Conservation (phyloP, 2,888 invertebrate species). For the Desoria tigrina region DNA sequence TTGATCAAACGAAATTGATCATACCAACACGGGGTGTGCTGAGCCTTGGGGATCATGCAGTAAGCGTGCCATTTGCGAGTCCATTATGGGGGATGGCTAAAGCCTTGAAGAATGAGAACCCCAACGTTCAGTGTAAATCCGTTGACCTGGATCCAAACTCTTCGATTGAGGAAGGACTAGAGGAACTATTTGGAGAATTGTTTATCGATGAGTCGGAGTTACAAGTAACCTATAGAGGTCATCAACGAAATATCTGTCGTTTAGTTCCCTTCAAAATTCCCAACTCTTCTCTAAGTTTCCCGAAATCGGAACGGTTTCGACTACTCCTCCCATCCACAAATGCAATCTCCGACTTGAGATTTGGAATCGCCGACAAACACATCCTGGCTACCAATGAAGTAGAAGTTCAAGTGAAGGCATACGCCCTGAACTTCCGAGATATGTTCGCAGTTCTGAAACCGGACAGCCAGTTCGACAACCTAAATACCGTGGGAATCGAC, state of each 20-base stretch:
- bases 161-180: background rate
- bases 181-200: background rate
- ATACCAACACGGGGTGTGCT: background rate
- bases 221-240: background rate
- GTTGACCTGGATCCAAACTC: background rate
- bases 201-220: background rate
- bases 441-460: constrained; percentile 33
- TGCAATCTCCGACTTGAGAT: constrained; percentile 13
- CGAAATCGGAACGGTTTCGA: constrained; percentile 20
- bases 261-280: background rate
- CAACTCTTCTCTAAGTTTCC: constrained; percentile 13
- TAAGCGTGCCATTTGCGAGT: background rate
- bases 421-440: constrained; percentile 32
- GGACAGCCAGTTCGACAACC: constrained; percentile 17
- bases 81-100: constrained; percentile 2
- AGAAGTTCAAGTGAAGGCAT: constrained; percentile 32
- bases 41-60: background rate
- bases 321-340: constrained; percentile 10
- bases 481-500: constrained; percentile 30
- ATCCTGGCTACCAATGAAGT: constrained; percentile 15
- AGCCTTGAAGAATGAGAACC: background rate
- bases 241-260: background rate
- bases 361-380: background rate
- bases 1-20: background rate
- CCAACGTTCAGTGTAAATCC: background rate